These are phyloP conservation scores for Martes martes DNA, from an alignment of 2,113 vertebrate genomes.

Conservation along the genomic window DNA sequence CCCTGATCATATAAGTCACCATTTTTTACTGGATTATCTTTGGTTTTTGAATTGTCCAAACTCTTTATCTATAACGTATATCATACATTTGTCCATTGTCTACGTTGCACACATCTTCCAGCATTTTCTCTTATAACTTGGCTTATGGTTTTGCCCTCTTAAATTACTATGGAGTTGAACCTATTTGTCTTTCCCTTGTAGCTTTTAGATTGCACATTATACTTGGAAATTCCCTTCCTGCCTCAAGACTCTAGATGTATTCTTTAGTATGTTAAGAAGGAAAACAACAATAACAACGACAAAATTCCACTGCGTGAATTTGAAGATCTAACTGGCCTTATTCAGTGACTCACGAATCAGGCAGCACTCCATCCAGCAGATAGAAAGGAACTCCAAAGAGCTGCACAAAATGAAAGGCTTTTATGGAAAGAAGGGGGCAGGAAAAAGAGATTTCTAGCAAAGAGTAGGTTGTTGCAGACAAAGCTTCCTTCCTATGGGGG, in stretches of 20 bases:
- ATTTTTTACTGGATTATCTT: neutral
- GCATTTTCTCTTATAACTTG: neutral
- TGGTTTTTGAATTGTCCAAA: neutral
- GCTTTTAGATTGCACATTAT: neutral
- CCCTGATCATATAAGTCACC: neutral
- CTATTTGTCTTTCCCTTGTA: neutral
- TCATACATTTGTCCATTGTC: neutral
- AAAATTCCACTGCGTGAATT: neutral
- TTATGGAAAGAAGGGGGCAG: neutral
- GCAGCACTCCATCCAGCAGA: neutral
- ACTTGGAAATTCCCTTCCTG: constrained; percentile 22
- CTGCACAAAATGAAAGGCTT: neutral
- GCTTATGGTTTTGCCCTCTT: neutral
- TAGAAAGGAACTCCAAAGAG: neutral
- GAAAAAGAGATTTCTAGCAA: neutral
- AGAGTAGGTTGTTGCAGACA: neutral
- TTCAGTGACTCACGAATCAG: neutral
- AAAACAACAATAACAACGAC: neutral
- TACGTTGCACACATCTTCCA: neutral
- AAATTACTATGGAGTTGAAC: neutral
- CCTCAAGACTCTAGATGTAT: neutral
- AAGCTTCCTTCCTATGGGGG: neutral
- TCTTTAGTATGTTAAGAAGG: neutral
- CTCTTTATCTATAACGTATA: neutral
- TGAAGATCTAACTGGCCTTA: neutral